Conservation (phyloP, 2,888 invertebrate genomes). For the Noctua janthe region DNA sequence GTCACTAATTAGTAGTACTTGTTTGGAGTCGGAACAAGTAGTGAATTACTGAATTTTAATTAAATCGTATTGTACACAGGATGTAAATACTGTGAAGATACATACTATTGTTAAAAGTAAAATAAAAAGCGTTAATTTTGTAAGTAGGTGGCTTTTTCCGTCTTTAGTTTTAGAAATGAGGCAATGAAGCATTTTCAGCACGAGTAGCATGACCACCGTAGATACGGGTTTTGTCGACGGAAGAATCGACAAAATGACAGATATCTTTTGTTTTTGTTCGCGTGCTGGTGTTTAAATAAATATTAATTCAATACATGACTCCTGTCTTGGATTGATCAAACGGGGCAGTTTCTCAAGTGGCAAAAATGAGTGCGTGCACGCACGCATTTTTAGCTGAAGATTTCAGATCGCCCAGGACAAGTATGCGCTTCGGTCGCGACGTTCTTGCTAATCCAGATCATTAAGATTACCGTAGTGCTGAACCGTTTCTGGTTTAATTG, state of each 20-base stretch:
- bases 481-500: not conserved
- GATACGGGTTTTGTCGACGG: too few species aligned
- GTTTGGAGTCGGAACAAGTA: not conserved
- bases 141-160: not conserved
- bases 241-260: too few species aligned
- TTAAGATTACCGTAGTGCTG: not conserved
- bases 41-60: constrained; percentile 1
- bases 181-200: not conserved
- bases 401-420: not conserved
- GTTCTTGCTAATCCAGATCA: not conserved
- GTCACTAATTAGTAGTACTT: constrained; percentile 18
- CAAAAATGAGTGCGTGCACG: not conserved
- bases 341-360: not conserved
- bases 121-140: not conserved
- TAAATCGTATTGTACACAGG: not conserved
- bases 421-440: not conserved
- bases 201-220: too few species aligned
- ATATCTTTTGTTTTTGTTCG: too few species aligned
- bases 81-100: not conserved
- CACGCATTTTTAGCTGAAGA: not conserved
- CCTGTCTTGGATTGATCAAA: not conserved
- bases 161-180: not conserved
- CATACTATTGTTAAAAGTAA: not conserved
- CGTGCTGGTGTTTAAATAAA: not conserved
- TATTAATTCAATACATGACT: not conserved